Base-by-base conservation (phyloP, 2,888 invertebrate species). In the Campopleginae sp. region DNA sequence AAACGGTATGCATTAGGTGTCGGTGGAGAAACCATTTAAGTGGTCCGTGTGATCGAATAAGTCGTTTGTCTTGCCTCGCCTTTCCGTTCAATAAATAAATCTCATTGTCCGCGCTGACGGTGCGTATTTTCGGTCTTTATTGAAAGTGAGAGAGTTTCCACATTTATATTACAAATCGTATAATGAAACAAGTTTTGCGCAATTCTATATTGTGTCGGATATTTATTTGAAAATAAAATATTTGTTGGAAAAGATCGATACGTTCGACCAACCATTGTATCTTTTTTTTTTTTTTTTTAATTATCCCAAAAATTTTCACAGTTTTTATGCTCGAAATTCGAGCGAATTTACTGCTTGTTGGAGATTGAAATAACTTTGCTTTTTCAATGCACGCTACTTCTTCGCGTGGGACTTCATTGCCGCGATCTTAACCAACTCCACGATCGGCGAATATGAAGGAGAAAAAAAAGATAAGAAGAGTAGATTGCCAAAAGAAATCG, bases 321-420 rank as follows among this genome's bases (percentile, higher is more conserved):
- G 23, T 19, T 54, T 27, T 58, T 27, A 14, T 10, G 14, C 12
- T 3, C 23, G 12, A 27, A 27, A 54, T 54, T 12, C 23, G 54
- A 54, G 12, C 27, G 14, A 58, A 58, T 58, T 27, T 27, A 58
- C 27, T 27, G 27, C 27, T 27, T 12, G 27, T 14, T 12, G 58
- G 58, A 58, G 14, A 14, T 58, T 58, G 14, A 58, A 14, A 61
- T 58, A 27, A 58, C 14, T 58, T 58, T 23, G 54, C 58, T 5
- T 27, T 27, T 58, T 27, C 58, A 27, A 58, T 58, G 58, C 27
- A 58, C 58, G 14, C 68, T 78, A 27, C 23, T 3, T 46, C 70
- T 51, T 83, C 79, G 74, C 83, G 79, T 71, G 79, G 84, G 84
- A 80, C 80, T 84, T 80, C 80, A 84, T 84, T 84, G 80, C 84